phyloP scores from a whole-genome alignment of 2,113 vertebrate genomes.

The Pachycephala philippinensis region DNA sequence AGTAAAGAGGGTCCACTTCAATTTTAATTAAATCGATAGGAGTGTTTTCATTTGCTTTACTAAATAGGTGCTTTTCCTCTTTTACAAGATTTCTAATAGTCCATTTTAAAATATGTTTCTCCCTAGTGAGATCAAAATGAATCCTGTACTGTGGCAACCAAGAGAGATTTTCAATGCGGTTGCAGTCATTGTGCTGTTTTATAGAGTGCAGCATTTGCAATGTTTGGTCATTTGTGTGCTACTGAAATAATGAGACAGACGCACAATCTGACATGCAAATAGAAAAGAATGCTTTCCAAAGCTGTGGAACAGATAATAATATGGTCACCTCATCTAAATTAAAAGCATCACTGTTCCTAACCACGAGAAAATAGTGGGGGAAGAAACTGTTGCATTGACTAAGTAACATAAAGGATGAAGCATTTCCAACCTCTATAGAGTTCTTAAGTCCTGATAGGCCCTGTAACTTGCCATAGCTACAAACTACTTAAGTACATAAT shows the following conservation, averaged over 20 bases:
- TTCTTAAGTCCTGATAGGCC: background rate
- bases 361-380: background rate
- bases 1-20: background rate
- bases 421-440: background rate
- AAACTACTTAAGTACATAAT: background rate
- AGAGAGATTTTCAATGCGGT: background rate
- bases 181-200: background rate
- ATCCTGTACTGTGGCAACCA: background rate
- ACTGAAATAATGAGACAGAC: background rate
- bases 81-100: background rate
- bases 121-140: background rate
- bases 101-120: background rate
- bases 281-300: background rate
- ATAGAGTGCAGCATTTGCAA: background rate
- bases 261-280: background rate
- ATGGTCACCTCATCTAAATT: background rate
- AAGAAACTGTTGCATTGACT: background rate
- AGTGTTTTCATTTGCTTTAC: background rate
- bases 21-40: background rate
- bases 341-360: background rate
- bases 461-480: background rate
- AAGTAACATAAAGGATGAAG: background rate
- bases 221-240: background rate
- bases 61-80: background rate
- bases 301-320: background rate